A percentile compares a stretch with the other conserved stretches of the same genome.
These are phyloP conservation scores for Erannis defoliaria DNA, from an alignment of 2,888 invertebrate species.

Conservation along the genomic window DNA sequence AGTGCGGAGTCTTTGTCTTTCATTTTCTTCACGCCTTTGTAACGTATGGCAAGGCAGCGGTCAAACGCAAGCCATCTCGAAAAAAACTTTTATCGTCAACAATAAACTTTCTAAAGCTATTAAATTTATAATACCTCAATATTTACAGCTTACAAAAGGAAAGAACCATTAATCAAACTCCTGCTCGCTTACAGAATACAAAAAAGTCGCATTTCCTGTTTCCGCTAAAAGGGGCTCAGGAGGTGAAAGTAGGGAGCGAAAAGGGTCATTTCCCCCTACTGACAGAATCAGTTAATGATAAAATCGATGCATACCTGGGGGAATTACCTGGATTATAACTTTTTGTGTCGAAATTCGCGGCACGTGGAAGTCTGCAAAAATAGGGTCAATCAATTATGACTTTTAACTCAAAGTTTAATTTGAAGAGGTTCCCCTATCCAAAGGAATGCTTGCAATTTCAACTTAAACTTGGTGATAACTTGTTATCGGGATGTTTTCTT, in stretches of 20 bases:
- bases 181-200: conserved; percentile 38
- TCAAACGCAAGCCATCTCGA: not conserved
- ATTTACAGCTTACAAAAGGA: conserved; percentile 32
- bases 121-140: conserved; percentile 32
- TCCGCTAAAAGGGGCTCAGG: conserved; percentile 26
- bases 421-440: not conserved
- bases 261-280: conserved; percentile 15
- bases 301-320: conserved; percentile 38
- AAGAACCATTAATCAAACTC: conserved; percentile 38
- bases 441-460: too few relatives aligned
- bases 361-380: not conserved
- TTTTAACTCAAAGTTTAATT: not conserved
- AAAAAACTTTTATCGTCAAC: not conserved
- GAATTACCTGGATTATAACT: conserved; percentile 18
- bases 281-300: conserved; percentile 36
- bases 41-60: not conserved
- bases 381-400: not conserved
- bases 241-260: conserved; percentile 2
- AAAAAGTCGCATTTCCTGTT: conserved; percentile 38
- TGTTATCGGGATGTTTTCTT: too few relatives aligned
- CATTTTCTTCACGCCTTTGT: not conserved
- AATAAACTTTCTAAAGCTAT: conserved; percentile 1
- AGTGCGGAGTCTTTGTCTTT: too few relatives aligned
- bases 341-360: conserved; percentile 4
- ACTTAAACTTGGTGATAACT: too few relatives aligned